These are phyloP conservation scores for Dicrostonyx torquatus DNA, from an alignment of 2,797 vertebrate species.

Conservation along the genomic window DNA sequence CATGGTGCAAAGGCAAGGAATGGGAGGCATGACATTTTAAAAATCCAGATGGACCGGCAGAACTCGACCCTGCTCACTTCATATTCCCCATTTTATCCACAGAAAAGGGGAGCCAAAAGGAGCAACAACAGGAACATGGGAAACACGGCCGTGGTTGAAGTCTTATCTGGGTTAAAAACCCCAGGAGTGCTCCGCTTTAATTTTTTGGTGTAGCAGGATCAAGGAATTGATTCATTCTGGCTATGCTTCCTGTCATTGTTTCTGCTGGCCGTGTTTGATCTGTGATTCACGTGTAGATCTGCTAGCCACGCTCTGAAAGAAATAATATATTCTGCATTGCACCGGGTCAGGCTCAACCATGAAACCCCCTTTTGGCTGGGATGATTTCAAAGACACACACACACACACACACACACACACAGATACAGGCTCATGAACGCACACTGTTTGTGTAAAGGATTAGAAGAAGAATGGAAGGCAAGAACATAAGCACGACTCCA, in stretches of 20 bases:
- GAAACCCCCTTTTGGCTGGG: conserved; percentile 70
- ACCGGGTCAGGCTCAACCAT: conserved; percentile 83
- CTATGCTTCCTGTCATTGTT: conserved; percentile 86
- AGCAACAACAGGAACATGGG: conserved; percentile 8
- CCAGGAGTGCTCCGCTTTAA: conserved; percentile 81
- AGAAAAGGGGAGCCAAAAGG: conserved; percentile 48
- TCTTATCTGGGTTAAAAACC: conserved; percentile 83
- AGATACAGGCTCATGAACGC: neutral
- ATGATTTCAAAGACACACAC: conserved; percentile 68
- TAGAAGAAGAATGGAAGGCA: conserved; percentile 67
- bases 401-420: neutral
- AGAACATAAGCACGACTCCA: conserved; percentile 32
- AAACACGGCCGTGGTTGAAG: conserved; percentile 56
- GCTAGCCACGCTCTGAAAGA: conserved; percentile 86
- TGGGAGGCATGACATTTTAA: conserved; percentile 25
- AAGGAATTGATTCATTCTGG: conserved; percentile 87
- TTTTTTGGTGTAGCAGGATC: conserved; percentile 84
- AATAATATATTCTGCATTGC: conserved; percentile 86
- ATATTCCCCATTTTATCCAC: conserved; percentile 36
- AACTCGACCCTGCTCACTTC: neutral
- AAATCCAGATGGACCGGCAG: conserved; percentile 38
- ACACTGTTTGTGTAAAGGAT: conserved; percentile 70
- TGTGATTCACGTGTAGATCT: conserved; percentile 88
- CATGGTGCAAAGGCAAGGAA: neutral
- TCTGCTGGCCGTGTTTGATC: conserved; percentile 88